Conservation (phyloP, 1,140 invertebrate species). For the Pseudomyrmex gracilis region DNA sequence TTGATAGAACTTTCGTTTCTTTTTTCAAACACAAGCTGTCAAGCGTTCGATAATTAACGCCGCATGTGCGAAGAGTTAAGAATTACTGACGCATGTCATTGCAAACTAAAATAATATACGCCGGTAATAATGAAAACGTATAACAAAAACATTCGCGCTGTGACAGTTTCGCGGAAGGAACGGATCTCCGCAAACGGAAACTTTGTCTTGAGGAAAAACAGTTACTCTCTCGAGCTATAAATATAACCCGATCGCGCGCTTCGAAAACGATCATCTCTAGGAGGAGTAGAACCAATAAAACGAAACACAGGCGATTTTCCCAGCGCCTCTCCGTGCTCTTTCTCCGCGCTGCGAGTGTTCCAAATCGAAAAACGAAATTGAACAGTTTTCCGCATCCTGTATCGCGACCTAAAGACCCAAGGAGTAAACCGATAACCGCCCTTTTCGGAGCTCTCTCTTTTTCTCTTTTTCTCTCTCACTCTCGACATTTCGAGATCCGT, state of each 20-base stretch:
- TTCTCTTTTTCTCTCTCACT: background rate
- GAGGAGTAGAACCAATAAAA: slow-evolving; percentile 34
- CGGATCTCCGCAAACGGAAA: background rate
- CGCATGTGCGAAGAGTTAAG: too few relatives aligned
- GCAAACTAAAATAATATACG: too few relatives aligned
- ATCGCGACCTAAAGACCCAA: slow-evolving; percentile 63
- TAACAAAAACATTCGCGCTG: too few relatives aligned
- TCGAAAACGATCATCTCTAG: slow-evolving; percentile 39
- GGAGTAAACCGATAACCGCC: slow-evolving; percentile 71
- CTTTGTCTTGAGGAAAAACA: slow-evolving; percentile 5
- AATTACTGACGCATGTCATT: too few relatives aligned
- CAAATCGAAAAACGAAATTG: slow-evolving; percentile 55
- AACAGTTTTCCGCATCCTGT: slow-evolving; percentile 55
- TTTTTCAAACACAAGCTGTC: too few relatives aligned
- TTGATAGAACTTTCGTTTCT: background rate
- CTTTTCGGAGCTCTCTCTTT: slow-evolving; percentile 25
- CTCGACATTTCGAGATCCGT: slow-evolving; percentile 32
- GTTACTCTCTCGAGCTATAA: background rate
- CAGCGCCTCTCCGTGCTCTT: background rate
- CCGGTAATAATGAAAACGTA: too few relatives aligned
- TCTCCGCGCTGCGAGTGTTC: slow-evolving; percentile 2
- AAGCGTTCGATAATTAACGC: too few relatives aligned
- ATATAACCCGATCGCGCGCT: slow-evolving; percentile 8
- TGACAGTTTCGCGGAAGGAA: background rate
- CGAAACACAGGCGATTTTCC: slow-evolving; percentile 43